Base-by-base conservation (phyloP, 1,140 invertebrate genomes). In the Papilio helenus region DNA sequence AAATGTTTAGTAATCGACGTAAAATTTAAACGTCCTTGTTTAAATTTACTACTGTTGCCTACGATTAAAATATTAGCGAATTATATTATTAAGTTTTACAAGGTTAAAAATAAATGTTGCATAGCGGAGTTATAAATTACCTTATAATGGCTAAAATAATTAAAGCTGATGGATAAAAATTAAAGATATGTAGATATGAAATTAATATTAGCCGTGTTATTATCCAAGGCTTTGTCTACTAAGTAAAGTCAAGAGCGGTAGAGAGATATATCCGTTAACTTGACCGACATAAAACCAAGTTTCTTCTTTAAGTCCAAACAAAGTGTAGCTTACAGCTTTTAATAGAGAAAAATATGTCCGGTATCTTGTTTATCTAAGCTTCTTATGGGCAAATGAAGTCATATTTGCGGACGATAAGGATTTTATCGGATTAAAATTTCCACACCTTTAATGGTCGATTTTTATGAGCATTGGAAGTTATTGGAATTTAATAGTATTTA, bases 221-320 rank as follows among this genome's bases (percentile, higher is more conserved):
- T 81, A 79, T 44, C 72, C 29, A 79, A 81, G 76, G 79, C 79
- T 83, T 86, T 82, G 77, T 80, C 80, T 79, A 82, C 76, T 68
- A 72, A 72, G 80, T 87, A 88, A 88, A 87, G 89, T 90, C 89
- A 89, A 92, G 88, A 86, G 82, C 86, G 87, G 80, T 81, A 80
- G 73, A 87, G 81, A 81, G 86, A 85, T 83, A 89, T 84, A 85
- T 89, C 89, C 86, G 88, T 85, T 80, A 79, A 85, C 88, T 89
- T 92, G 89, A 90, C 90, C 89, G 87, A 91, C 79, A 88, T 92
- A 49, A 77, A 51, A 12, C 74, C 79, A 79, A 65, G 81, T 83
- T 84, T 79, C 81, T 81, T 84, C 81, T 84, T 76, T 65, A 79
- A 77, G 44, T 26, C 77, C 42, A 65, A 78, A 81, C 58, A 78